Evolutionary conservation across 2,797 vertebrate genomes (phyloP).

Genomic region (Clarias laeviceps): DNA sequence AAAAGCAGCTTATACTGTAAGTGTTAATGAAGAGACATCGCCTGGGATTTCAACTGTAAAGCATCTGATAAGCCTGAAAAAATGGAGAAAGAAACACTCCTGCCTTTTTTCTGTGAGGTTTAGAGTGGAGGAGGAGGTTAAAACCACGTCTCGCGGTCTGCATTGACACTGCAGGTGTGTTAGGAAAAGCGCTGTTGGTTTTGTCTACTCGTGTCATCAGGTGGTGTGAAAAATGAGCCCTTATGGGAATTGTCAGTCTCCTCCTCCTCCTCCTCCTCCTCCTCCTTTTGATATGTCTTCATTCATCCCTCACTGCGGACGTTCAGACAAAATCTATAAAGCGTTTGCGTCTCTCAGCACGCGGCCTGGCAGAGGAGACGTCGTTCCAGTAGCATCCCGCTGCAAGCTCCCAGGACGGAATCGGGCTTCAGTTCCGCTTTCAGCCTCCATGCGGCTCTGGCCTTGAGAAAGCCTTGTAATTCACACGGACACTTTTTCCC

Average conservation of each 20-base stretch:
- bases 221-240: background rate
- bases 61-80: constrained; percentile 74
- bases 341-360: constrained; percentile 17
- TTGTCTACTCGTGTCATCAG: background rate
- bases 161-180: background rate
- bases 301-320: constrained; percentile 39
- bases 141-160: background rate
- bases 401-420: constrained; percentile 57
- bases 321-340: constrained; percentile 44
- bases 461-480: constrained; percentile 36
- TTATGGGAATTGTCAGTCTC: background rate
- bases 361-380: constrained; percentile 43
- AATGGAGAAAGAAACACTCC: constrained; percentile 76
- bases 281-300: constrained; percentile 16
- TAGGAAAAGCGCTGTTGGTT: background rate
- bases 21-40: constrained; percentile 78
- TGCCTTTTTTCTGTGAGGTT: constrained; percentile 68
- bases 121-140: background rate
- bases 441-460: constrained; percentile 3
- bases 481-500: constrained; percentile 63
- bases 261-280: background rate
- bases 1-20: constrained; percentile 66
- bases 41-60: constrained; percentile 83
- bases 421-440: constrained; percentile 24
- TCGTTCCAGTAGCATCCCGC: constrained; percentile 54